Evolutionary conservation across 2,113 vertebrate genomes (phyloP), one percentile per base, ranked within the genome.

Genomic region (Noturus placidus): DNA sequence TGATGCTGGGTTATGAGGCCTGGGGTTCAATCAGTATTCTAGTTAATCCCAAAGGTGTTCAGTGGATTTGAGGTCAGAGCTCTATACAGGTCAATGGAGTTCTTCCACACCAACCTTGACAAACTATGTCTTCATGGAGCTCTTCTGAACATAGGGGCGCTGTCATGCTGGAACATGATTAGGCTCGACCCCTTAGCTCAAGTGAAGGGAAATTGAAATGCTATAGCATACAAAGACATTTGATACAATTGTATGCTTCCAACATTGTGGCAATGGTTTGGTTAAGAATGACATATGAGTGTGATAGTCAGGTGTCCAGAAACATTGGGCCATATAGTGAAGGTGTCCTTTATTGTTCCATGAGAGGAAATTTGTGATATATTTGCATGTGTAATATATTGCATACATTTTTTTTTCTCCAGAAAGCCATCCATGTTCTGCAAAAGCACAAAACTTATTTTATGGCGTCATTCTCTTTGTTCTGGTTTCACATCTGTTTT

Each of bases 401-500:
- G 63, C 11, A n/a, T 11, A 9, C 5, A 33, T 69, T 19, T 35
- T 7, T 1, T 33, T 35, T 70, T 70, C 19, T 17, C 6, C 63
- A 30, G 10, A 38, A 35, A 20, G 17, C 15, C 3, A 7, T 38
- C 69, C 17, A 22, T 74, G 20, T 72, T 38, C 19, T 20, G 17
- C 15, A 72, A 72, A 72, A 20, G 20, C 17, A 25, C 46, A 20
- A 22, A 25, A 3, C 1, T 9, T 25, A 3, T 74, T 35, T 70
- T 38, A 15, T 42, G 38, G 30, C 27, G 6, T 25, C 3, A n/a
- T 59, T 76, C 22, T 25, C 5, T 52, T 72, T 57, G 20, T 20
- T 76, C 27, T 9, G 14, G 69, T 57, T 22, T n/a, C n/a, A 82
- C 54, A 70, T 87, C 63, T 70, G 50, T 19, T 74, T 83, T 89